Conservation (phyloP, 2,113 vertebrate genomes). For the Ailurus styani region DNA sequence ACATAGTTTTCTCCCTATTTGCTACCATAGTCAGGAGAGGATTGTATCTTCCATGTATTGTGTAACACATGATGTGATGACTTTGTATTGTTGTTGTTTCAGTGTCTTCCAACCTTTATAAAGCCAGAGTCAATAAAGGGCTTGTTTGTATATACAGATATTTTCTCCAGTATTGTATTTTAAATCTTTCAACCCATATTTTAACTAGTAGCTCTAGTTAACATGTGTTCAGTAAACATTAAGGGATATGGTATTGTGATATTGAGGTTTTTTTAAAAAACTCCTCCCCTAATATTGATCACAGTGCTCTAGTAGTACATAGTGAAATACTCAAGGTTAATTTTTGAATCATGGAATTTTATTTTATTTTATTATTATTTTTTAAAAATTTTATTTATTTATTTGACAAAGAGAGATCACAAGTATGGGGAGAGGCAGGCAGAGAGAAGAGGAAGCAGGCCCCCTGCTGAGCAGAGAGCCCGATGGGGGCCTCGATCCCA, state of each 20-base stretch:
- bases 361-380: conserved; percentile 1
- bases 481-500: too few species aligned
- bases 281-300: neutral
- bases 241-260: neutral
- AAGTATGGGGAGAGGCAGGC: too few species aligned
- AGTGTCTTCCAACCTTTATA: neutral
- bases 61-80: neutral
- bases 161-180: neutral
- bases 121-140: neutral
- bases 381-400: too few species aligned
- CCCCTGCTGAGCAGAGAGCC: too few species aligned
- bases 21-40: neutral
- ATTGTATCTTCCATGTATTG: neutral
- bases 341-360: neutral
- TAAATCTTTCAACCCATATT: neutral
- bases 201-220: neutral
- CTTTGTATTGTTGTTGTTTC: neutral
- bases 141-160: neutral
- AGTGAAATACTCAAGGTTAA: neutral
- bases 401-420: too few species aligned
- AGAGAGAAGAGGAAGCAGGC: too few species aligned
- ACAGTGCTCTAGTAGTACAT: neutral
- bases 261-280: neutral
- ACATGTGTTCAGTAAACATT: neutral
- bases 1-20: neutral